Conservation (phyloP, 1,140 invertebrate genomes). For the Drosophila albomicans region DNA sequence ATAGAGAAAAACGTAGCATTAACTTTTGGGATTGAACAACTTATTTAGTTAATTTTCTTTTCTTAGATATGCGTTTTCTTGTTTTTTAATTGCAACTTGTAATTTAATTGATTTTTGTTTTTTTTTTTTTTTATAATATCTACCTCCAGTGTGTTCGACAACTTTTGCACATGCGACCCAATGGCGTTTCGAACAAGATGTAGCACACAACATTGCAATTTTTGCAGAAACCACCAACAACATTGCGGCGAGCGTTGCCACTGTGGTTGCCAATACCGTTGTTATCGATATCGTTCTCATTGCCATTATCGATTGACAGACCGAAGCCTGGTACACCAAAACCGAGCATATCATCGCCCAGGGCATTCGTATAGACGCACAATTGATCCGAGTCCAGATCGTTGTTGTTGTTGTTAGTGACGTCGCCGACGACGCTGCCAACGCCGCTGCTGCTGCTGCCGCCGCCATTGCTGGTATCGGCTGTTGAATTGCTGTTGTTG, state of each 20-base stretch:
- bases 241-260: slow-evolving; percentile 45
- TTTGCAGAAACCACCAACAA: slow-evolving; percentile 79
- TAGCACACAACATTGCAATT: slow-evolving; percentile 83
- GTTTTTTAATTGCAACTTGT: slow-evolving; percentile 12
- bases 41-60: slow-evolving; percentile 35
- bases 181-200: slow-evolving; percentile 73
- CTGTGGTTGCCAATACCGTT: slow-evolving; percentile 19
- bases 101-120: slow-evolving; percentile 11
- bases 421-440: not conserved
- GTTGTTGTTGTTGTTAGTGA: slow-evolving; percentile 44
- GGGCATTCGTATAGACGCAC: slow-evolving; percentile 43
- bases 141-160: slow-evolving; percentile 85
- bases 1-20: slow-evolving; percentile 72
- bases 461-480: not conserved
- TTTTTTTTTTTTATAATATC: slow-evolving; percentile 38
- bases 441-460: slow-evolving; percentile 3
- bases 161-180: slow-evolving; percentile 83
- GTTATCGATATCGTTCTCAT: slow-evolving; percentile 27
- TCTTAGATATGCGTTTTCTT: slow-evolving; percentile 13
- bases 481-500: not conserved
- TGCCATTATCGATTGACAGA: slow-evolving; percentile 39
- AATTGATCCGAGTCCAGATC: slow-evolving; percentile 60
- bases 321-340: slow-evolving; percentile 53
- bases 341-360: slow-evolving; percentile 64
- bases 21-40: slow-evolving; percentile 55